Base-by-base conservation (phyloP, 30 jellyfish, hydroid and myxozoan genomes). In the Nemopilema nomurai region DNA sequence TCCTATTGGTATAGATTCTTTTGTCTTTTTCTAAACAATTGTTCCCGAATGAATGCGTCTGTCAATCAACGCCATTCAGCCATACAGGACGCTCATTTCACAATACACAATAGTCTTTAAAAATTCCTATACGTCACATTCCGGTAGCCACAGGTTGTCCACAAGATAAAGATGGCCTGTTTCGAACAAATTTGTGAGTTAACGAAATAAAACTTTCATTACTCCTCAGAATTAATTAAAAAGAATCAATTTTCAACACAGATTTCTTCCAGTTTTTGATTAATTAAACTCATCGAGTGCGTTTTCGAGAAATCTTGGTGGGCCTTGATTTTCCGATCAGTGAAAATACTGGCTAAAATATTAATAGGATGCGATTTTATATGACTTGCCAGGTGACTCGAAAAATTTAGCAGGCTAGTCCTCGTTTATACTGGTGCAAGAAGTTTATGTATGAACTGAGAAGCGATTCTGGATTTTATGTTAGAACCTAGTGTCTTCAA, bases 41-140 rank as follows among this genome's bases (percentile, higher is more conserved):
- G 80, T 79, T 87, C 77, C 79, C 17, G 25, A 51, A 17, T 62
- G 72, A 87, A 69, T 72, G 86, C 83, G 77, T 27, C 84, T 87
- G 96, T 87, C 96, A 87, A 79, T 87, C 96, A 87, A 87, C 93
- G 93, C 93, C 83, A 84, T 33, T 74, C 77, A 52, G 67, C 73
- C 77, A 69, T 84, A 74, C 81, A 62, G 57, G 53, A 26, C 51
- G 52, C 80, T 51, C 33, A 74, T 84, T 84, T 82, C 87, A 20
- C 76, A 62, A 26, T 74, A 8, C 19, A 68, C 77, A 81, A 68
- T 82, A 53, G 68, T 9, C 18, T 74, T 31, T 25, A 74, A 21
- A 23, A 33, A 22, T 30, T 23, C 49, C 19, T 62, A 52, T 21
- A 62, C 80, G 80, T 79, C 83, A 82, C 69, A 57, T 66, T 53